Evolutionary conservation across 1,140 invertebrate species (phyloP).

Genomic region (Leptestheria dahalacensis): DNA sequence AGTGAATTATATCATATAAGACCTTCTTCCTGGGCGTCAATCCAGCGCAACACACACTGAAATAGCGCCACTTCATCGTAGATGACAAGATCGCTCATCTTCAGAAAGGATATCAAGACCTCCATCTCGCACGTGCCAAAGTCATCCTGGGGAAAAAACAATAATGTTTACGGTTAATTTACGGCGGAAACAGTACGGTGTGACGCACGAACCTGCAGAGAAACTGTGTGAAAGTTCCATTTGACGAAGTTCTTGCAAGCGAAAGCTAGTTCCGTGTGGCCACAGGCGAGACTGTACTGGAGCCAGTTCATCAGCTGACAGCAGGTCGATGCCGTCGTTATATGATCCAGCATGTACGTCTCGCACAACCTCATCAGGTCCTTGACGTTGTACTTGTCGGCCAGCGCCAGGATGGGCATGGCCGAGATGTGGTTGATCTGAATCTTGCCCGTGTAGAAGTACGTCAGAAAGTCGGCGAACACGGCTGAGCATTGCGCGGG

Average conservation of each 20-base stretch:
- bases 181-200: no score
- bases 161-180: no score
- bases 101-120: conserved; percentile 54
- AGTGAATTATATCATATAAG: neutral
- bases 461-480: conserved; percentile 74
- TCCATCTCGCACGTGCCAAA: conserved; percentile 70
- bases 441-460: conserved; percentile 85
- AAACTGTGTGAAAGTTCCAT: conserved; percentile 77
- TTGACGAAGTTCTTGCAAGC: conserved; percentile 55
- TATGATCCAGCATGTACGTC: conserved; percentile 72
- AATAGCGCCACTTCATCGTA: conserved; percentile 72
- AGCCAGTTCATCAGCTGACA: conserved; percentile 75
- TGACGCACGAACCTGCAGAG: conserved; percentile 27
- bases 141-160: conserved; percentile 42
- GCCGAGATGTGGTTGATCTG: conserved; percentile 65
- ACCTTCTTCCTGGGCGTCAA: conserved; percentile 40
- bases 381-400: conserved; percentile 89
- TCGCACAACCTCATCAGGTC: conserved; percentile 68
- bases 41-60: conserved; percentile 49
- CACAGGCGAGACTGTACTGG: conserved; percentile 69
- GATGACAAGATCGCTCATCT: conserved; percentile 75
- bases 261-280: conserved; percentile 56
- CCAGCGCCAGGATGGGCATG: conserved; percentile 67
- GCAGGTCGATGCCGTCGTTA: conserved; percentile 61
- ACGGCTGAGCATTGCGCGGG: conserved; percentile 63